Percentiles rank a stretch among this genome's conserved stretches.
Evolutionary conservation across 2,797 vertebrate species (phyloP).

Genomic region (Calcarius lapponicus): DNA sequence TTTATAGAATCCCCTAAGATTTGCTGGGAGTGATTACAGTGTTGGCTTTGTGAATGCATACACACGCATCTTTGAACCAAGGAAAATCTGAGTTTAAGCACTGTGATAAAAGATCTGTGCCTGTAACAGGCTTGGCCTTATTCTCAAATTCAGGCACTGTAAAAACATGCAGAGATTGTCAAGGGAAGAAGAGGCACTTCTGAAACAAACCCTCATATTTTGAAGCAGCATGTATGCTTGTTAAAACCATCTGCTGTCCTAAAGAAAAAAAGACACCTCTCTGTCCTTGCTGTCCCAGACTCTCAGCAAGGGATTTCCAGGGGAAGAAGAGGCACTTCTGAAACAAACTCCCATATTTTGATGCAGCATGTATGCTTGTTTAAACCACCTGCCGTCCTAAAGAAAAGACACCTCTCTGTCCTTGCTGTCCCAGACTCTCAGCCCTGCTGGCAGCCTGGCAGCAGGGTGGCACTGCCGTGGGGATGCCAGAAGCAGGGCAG

Average conservation of each 20-base stretch:
- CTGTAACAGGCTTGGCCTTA: rapidly evolving
- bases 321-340: not conserved
- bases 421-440: not conserved
- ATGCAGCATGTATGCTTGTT: not conserved
- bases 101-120: not conserved
- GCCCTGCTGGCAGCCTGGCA: too few species aligned
- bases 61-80: not conserved
- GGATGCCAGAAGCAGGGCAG: too few species aligned
- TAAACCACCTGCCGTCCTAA: not conserved
- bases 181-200: not conserved
- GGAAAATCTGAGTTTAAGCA: not conserved
- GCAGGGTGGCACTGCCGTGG: too few species aligned
- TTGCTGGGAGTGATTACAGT: not conserved
- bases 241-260: not conserved
- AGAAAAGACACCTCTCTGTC: not conserved
- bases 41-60: not conserved
- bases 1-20: not conserved
- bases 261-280: not conserved
- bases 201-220: rapidly evolving
- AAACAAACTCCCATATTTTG: rapidly evolving
- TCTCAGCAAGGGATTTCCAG: not conserved
- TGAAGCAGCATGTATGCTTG: not conserved
- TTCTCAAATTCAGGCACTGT: not conserved
- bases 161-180: not conserved
- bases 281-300: not conserved